Evolutionary conservation across 2,113 vertebrate genomes (phyloP), one percentile per base, ranked within the genome.

Genomic region (Electrona antarctica): DNA sequence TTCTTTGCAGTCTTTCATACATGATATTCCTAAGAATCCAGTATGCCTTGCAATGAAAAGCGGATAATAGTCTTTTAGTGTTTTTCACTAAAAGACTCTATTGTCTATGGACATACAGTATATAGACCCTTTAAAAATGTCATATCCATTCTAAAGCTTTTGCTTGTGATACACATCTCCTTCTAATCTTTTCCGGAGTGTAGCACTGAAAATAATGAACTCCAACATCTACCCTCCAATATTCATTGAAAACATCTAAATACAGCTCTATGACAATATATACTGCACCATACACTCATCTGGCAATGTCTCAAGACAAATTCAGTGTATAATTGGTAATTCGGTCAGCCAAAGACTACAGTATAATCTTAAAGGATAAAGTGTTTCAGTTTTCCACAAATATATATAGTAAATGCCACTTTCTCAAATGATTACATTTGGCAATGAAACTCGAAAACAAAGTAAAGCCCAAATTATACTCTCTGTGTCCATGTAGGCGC

Each of bases 151-250:
- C 51, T 72, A 61, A 75, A 64, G 64, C 67, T 77, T 75, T 73
- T 62, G 62, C 50, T 70, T 73, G 52, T 33, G 69, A 78, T 78
- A 69, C 52, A 60, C 54, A 62, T 33, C 71, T 64, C 50, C 6
- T 51, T 74, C 70, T 67, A 60, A 49, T 45, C 0, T 65, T 69
- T 68, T 57, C 45, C 50, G 62, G 11, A 52, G 77, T 73, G 56
- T 3, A 46, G 28, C 7, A 0, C 67, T 70, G 76, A 73, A 79
- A 83, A 62, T 79, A 66, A 12, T 64, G 56, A 76, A 79, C 74
- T 41, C 49, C 74, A 68, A 29, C 76, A 69, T 77, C 74, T 64
- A 54, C 72, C 33, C 74, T 76, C 28, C 76, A 73, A 60, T 69
- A 67, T 70, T 72, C 33, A 64, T 12, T 62, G 57, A 61, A 45